Evolutionary conservation across 2,113 vertebrate species (phyloP).

Genomic region (Rhegmatorhina hoffmannsi): DNA sequence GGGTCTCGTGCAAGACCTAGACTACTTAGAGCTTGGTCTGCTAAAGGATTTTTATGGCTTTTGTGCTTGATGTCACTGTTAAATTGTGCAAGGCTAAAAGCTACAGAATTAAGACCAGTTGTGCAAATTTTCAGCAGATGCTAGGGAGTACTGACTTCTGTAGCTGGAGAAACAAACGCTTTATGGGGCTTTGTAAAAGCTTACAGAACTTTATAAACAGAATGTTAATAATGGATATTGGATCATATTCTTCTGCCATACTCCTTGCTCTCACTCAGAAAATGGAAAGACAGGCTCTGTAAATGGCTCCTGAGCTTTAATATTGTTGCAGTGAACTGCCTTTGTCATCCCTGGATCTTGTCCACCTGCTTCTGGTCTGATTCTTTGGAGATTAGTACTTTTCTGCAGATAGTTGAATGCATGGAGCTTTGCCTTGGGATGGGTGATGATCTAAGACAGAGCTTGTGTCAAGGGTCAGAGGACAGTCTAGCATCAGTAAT

Average conservation of each 20-base stretch:
- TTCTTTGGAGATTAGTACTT: not conserved
- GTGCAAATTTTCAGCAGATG: not conserved
- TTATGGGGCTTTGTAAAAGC: not conserved
- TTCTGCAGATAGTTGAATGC: not conserved
- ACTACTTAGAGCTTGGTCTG: not conserved
- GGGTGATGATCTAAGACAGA: not conserved
- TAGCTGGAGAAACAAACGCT: not conserved
- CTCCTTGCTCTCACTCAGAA: not conserved
- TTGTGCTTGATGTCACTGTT: not conserved
- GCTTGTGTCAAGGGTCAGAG: not conserved
- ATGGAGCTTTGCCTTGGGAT: not conserved
- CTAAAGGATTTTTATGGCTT: not conserved
- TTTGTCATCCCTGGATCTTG: not conserved
- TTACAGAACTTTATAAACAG: not conserved
- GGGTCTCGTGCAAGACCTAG: not conserved
- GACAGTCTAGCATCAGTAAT: not conserved
- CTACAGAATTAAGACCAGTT: not conserved
- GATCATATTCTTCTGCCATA: not conserved
- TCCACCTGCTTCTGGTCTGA: not conserved
- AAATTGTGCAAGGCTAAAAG: not conserved
- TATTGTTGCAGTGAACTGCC: not conserved
- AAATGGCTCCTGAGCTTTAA: not conserved
- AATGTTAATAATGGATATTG: not conserved
- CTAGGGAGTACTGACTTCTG: not conserved
- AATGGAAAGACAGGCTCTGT: not conserved